phyloP scores from a whole-genome alignment of 2,888 invertebrate genomes.

The Himalopsyche japonica region DNA sequence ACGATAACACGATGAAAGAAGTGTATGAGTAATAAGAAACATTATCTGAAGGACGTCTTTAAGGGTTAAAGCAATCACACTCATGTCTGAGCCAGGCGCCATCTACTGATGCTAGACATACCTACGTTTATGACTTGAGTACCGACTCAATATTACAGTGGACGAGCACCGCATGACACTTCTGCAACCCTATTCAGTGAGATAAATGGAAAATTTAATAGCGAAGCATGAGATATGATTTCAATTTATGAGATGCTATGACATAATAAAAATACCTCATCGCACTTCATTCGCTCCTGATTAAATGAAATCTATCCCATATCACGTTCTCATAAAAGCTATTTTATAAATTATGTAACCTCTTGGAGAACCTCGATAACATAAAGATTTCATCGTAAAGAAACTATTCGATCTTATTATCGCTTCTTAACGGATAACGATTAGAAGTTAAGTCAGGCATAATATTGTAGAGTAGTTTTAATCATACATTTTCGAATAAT shows the following conservation, averaged over 20 bases:
- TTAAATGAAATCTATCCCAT: not conserved
- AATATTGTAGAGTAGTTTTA: too few species aligned
- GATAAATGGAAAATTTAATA: not conserved
- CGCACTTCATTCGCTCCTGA: not conserved
- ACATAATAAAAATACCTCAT: not conserved
- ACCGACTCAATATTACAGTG: not conserved
- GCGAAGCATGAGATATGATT: not conserved
- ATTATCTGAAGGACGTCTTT: not conserved
- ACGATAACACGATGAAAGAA: not conserved
- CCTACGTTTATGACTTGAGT: not conserved
- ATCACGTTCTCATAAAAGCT: not conserved
- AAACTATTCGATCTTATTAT: too few species aligned
- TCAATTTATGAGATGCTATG: not conserved
- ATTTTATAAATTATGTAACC: too few species aligned
- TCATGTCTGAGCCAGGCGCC: not conserved
- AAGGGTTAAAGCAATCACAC: not conserved
- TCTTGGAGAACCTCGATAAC: too few species aligned
- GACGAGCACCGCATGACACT: not conserved
- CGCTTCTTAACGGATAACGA: too few species aligned
- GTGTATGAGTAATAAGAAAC: not conserved
- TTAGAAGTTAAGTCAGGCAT: too few species aligned
- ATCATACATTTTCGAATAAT: too few species aligned
- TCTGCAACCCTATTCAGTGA: not conserved
- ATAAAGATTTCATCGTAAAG: too few species aligned
- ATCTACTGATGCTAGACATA: not conserved